Evolutionary conservation across 2,888 invertebrate species (phyloP), one percentile per base, ranked within the genome.

Genomic region (Thalpophila matura): DNA sequence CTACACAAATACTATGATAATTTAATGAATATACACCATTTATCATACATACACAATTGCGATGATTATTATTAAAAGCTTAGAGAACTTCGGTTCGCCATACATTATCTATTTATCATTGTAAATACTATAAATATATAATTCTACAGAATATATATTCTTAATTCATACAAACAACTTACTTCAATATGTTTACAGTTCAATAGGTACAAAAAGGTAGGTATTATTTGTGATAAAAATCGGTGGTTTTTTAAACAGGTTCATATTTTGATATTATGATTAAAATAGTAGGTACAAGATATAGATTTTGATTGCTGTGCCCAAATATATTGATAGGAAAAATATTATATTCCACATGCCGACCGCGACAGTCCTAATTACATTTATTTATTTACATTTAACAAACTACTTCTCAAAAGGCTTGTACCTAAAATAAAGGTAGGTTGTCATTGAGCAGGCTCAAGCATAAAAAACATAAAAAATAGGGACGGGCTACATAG

Each of bases 181-280:
- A 69, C 4, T 33, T 69, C n/a, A 43, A 31, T 29, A 33, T 18
- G 18, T 26, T 49, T 38, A 47, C 24, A 35, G 10, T 43, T 70
- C 24, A 31, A 38, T 16, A 63, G 35, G 24, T 71, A 64, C 47
- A 69, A 71, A 57, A 50, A 38, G 20, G 18, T 37, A 18, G 20
- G 37, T 71, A 58, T 20, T 40, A 45, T 20, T 64, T 56, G 55
- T 73, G 73, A 46, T 60, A 47, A 67, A 59, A 68, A 72, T 74
- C 74, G 74, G 76, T 74, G 76, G 74, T 72, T 56, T 53, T 43
- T 37, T 20, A 40, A 55, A 56, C 26, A 66, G 42, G 33, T 71
- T 65, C 4, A 24, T 26, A 26, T 26, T 14, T n/a, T 26, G 10
- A 3, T 54, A 12, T 18, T 42, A 18, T 16, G 12, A 33, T 50